A percentile compares a stretch with the other conserved stretches of the same genome.
phyloP scores from a whole-genome alignment of 2,797 vertebrate genomes.

The Psittacula derbiana region DNA sequence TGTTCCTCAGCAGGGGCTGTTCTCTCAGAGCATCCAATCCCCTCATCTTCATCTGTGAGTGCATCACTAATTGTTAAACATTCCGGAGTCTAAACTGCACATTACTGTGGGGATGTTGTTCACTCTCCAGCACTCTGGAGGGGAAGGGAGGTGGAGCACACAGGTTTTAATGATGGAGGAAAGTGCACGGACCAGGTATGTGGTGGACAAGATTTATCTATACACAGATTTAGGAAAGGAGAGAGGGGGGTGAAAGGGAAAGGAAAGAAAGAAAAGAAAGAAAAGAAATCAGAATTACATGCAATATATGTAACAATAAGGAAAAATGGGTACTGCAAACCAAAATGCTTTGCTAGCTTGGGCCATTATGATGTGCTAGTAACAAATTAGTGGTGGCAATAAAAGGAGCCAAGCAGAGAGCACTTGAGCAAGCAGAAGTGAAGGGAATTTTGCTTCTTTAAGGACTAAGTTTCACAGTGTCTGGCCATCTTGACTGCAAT shows the following conservation, averaged over 20 bases:
- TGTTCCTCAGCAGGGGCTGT: background rate
- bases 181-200: conserved; percentile 77
- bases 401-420: background rate
- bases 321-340: background rate
- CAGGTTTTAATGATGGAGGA: conserved; percentile 82
- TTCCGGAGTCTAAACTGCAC: conserved; percentile 6
- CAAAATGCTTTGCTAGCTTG: background rate
- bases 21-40: conserved; percentile 31
- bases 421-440: background rate
- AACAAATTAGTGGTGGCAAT: background rate
- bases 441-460: background rate
- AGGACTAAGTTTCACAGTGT: background rate
- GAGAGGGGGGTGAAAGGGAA: background rate
- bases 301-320: background rate
- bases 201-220: conserved; percentile 82
- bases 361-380: background rate
- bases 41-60: conserved; percentile 37
- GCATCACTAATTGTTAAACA: conserved; percentile 11
- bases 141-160: conserved; percentile 74
- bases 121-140: conserved; percentile 37
- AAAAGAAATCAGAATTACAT: conserved; percentile 45
- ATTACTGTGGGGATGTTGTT: background rate
- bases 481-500: background rate
- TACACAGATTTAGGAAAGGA: conserved; percentile 39
- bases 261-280: background rate